Base-by-base conservation (phyloP, 2,113 vertebrate species). In the Mus pahari region DNA sequence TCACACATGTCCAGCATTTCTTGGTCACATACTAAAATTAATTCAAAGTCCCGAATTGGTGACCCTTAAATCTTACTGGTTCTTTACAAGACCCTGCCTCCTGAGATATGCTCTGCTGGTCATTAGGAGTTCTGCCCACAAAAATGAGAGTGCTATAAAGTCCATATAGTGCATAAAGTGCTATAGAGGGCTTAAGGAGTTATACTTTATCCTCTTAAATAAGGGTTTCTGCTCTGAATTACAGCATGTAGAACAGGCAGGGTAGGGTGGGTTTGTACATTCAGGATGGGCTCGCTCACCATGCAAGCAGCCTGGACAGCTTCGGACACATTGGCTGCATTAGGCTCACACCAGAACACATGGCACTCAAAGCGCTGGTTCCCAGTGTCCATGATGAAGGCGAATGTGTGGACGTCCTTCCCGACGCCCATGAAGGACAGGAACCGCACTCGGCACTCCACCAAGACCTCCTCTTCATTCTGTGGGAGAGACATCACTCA, bases 341-440 rank as follows among this genome's bases (percentile, higher is more conserved):
- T 99, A 4, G 99, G 99, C 39, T 99, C 99, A 13, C 99, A 99
- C 99, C 99, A 99, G 97, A 99, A 99, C 1, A 99, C 98, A 0
- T 99, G 99, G 94, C 99, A 99, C 98, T 99, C 99, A 68, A 99
- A 99, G 96, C 99, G 99, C 98, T 99, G 99, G 98, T 98, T 99
- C 84, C 99, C 99, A 0, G 99, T 99, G 94, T 99, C 99, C 99
- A 99, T 99, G 96, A 99, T 99, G 98, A 99, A 99, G 98, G 99
- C 99, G 1, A 99, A 99, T 0, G 99, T 99, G 95, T 99, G 99
- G 78, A 99, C 31, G 20, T 99, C 99, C 94, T 99, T 99, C 9
- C 99, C 99, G 1, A 99, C 99, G 0, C 99, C 99, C 99, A 99
- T 99, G 98, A 99, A 99, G 92, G 99, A 99, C 98, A 99, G 98